Evolutionary conservation across 2,113 vertebrate genomes (phyloP).

Genomic region (Nycticebus coucang): DNA sequence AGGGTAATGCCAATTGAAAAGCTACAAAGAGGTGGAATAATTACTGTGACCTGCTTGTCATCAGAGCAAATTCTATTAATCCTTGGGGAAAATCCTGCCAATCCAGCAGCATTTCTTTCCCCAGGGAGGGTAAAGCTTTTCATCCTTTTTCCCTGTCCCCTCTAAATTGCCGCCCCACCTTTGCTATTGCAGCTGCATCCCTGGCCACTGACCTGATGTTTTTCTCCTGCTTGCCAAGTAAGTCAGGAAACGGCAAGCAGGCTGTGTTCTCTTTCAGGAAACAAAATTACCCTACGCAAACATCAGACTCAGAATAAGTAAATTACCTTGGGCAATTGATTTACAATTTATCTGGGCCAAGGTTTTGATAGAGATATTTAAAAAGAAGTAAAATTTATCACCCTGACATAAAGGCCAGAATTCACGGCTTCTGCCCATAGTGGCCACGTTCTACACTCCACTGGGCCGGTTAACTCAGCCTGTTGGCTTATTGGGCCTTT

Average conservation of each 20-base stretch:
- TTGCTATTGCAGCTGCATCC: conserved; percentile 7
- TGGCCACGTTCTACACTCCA: background rate
- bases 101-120: background rate
- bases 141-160: background rate
- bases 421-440: conserved; percentile 17
- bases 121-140: background rate
- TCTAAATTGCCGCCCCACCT: conserved; percentile 15
- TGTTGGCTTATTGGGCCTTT: conserved; percentile 3
- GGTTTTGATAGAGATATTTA: conserved; percentile 63
- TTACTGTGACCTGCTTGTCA: conserved; percentile 50
- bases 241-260: conserved; percentile 52
- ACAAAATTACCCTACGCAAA: conserved; percentile 56
- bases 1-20: conserved; percentile 52
- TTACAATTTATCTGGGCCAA: conserved; percentile 59
- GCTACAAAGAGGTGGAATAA: conserved; percentile 50
- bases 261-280: conserved; percentile 48
- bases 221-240: conserved; percentile 61
- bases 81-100: conserved; percentile 25
- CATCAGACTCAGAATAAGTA: conserved; percentile 46
- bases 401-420: conserved; percentile 17
- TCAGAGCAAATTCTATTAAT: conserved; percentile 54
- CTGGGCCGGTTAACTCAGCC: conserved; percentile 24
- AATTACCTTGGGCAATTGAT: conserved; percentile 74
- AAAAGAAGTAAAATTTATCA: conserved; percentile 51
- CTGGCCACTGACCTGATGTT: conserved; percentile 56